Evolutionary conservation across 2,113 vertebrate species (phyloP).

Genomic region (Oriolus oriolus): DNA sequence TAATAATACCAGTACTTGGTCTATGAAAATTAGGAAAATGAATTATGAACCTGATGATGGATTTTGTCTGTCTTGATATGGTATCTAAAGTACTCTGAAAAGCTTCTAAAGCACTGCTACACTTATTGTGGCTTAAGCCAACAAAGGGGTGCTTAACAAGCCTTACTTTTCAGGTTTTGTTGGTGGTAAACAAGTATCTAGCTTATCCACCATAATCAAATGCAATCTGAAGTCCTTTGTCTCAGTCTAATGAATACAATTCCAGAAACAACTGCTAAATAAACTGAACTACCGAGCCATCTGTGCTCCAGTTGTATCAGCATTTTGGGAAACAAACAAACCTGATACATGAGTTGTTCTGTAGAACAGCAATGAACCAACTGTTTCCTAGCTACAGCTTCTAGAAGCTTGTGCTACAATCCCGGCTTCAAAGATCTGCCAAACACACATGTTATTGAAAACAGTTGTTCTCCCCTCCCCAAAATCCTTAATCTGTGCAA

Average conservation of each 20-base stretch:
- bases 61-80: neutral
- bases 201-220: neutral
- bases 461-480: neutral
- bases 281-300: slow-evolving; percentile 7
- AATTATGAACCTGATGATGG: neutral
- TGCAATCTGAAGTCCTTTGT: slow-evolving; percentile 4
- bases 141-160: neutral
- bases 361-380: neutral
- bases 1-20: neutral
- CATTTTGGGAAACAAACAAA: slow-evolving; percentile 29
- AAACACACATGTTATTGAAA: neutral
- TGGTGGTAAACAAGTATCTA: neutral
- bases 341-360: neutral
- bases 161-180: neutral
- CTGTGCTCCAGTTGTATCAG: slow-evolving; percentile 37
- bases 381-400: neutral
- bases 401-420: neutral
- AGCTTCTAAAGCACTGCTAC: neutral
- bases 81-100: neutral
- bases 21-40: neutral
- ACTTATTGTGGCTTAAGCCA: neutral
- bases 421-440: neutral
- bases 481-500: neutral
- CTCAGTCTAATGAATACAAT: neutral
- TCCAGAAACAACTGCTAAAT: slow-evolving; percentile 37